Conservation (phyloP, 2,888 invertebrate species). For the Harmothoe impar region DNA sequence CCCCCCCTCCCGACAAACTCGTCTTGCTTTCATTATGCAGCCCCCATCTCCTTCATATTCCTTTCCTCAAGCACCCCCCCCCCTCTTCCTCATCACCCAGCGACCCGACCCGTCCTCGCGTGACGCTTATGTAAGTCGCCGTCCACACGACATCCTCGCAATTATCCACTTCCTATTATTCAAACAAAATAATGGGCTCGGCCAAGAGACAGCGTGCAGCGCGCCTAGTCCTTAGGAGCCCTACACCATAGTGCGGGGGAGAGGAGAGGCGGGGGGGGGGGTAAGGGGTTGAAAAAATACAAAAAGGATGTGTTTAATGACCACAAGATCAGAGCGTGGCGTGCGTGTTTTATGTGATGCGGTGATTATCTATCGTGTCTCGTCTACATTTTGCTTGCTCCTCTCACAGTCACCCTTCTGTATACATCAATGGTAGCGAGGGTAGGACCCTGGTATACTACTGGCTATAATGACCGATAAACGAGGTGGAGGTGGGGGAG, state of each 20-base stretch:
- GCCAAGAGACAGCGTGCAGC: constrained; percentile 16
- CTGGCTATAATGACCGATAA: neutral
- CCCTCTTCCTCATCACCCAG: neutral
- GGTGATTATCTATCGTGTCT: constrained; percentile 18
- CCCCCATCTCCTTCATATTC: neutral
- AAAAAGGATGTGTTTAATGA: constrained; percentile 25
- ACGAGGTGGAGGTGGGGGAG: neutral
- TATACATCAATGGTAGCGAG: too few species aligned
- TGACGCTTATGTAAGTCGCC: constrained; percentile 48
- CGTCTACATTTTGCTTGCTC: neutral
- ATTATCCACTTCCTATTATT: constrained; percentile 54
- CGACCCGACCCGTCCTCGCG: neutral
- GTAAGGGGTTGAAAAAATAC: neutral
- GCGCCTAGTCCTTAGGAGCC: neutral
- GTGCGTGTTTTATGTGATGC: neutral
- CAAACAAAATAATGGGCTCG: neutral
- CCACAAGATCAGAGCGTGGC: neutral
- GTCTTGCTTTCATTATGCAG: constrained; percentile 1
- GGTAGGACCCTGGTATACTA: too few species aligned
- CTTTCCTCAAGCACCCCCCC: neutral
- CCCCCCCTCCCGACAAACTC: neutral
- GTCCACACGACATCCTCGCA: constrained; percentile 8
- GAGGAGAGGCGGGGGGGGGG: too few species aligned
- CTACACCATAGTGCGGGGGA: too few species aligned
- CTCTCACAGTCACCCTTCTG: too few species aligned